These are phyloP conservation scores for Callipepla californica DNA, from an alignment of 2,113 vertebrate species.

Conservation along the genomic window DNA sequence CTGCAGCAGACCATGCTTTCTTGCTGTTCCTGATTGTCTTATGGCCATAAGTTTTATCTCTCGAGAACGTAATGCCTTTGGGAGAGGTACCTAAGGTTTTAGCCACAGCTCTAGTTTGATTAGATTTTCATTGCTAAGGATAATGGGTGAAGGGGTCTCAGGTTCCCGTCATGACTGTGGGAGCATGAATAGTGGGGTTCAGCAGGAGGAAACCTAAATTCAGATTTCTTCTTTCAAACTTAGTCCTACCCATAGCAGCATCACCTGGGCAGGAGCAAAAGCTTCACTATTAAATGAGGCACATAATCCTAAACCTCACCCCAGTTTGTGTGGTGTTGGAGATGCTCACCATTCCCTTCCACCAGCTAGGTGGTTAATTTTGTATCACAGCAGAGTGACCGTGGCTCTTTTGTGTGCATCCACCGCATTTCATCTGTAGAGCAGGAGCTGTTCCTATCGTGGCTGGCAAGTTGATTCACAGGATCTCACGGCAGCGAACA, in stretches of 20 bases:
- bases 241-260: background rate
- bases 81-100: background rate
- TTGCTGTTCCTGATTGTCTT: background rate
- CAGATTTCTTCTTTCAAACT: background rate
- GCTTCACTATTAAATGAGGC: background rate
- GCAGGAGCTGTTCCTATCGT: background rate
- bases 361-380: rapidly evolving
- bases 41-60: background rate
- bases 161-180: background rate
- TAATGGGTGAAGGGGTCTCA: background rate
- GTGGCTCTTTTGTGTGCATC: rapidly evolving
- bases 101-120: background rate
- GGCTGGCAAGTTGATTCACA: background rate
- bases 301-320: background rate
- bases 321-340: rapidly evolving
- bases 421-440: background rate
- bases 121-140: background rate
- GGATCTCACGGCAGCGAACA: background rate
- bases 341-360: rapidly evolving
- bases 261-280: background rate
- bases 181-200: rapidly evolving
- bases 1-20: background rate
- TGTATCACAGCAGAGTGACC: background rate
- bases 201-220: background rate
- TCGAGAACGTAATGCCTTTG: background rate